These are phyloP conservation scores for Nephrotoma appendiculata DNA, from an alignment of 2,888 invertebrate species.

Conservation along the genomic window DNA sequence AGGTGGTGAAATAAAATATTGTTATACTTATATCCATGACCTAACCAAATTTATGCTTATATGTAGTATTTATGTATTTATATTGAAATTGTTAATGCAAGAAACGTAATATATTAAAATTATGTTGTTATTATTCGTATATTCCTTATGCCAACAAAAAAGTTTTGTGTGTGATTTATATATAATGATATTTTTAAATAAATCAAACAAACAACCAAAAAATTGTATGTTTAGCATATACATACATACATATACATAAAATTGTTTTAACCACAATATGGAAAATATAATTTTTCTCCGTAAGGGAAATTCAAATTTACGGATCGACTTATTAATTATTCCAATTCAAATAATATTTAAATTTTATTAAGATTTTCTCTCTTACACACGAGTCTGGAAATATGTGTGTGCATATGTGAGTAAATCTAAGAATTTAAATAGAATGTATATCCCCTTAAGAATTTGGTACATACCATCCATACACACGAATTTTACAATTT, in stretches of 20 bases:
- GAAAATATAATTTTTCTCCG: neutral
- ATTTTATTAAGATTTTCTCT: neutral
- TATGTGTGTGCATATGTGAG: neutral
- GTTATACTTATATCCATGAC: neutral
- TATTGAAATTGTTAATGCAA: neutral
- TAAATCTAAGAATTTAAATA: neutral
- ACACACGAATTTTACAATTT: neutral
- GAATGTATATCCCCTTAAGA: neutral
- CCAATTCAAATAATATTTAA: neutral
- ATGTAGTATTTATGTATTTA: neutral
- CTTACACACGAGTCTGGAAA: neutral
- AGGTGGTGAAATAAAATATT: neutral
- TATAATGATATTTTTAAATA: neutral
- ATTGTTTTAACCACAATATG: neutral
- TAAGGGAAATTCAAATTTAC: neutral
- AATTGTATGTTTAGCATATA: neutral
- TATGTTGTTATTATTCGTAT: neutral
- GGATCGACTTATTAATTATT: neutral
- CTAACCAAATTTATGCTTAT: neutral
- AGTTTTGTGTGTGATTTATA: neutral
- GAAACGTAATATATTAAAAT: neutral
- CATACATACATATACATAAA: neutral
- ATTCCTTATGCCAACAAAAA: neutral
- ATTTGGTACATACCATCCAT: neutral
- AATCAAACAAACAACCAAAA: neutral